phyloP scores from a whole-genome alignment of 2,797 vertebrate genomes.

The Sardinella longiceps region DNA sequence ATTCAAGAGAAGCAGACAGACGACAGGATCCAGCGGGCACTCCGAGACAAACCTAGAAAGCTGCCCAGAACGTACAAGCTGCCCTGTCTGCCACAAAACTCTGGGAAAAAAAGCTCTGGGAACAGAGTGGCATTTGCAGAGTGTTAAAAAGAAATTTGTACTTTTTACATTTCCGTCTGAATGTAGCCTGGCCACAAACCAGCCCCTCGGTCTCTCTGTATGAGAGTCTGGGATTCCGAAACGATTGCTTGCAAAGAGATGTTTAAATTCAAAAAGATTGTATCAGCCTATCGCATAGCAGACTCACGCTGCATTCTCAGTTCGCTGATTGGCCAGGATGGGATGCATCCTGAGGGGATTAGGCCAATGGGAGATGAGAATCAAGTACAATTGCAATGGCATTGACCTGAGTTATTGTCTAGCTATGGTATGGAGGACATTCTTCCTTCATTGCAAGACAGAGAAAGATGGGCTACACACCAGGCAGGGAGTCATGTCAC shows the following conservation, averaged over 20 bases:
- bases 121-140: background rate
- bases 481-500: background rate
- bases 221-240: too few relatives aligned
- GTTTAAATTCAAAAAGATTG: too few relatives aligned
- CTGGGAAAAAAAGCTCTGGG: background rate
- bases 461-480: background rate
- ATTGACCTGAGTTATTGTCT: background rate
- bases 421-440: background rate
- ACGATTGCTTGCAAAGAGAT: too few relatives aligned
- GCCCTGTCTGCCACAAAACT: background rate
- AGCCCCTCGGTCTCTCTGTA: too few relatives aligned
- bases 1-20: background rate
- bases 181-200: too few relatives aligned
- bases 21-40: background rate
- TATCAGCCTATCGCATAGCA: too few relatives aligned
- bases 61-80: slow-evolving; percentile 3
- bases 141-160: background rate
- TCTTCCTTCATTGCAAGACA: background rate
- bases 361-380: too few relatives aligned
- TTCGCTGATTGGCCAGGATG: too few relatives aligned
- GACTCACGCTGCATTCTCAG: too few relatives aligned
- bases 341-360: too few relatives aligned
- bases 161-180: background rate
- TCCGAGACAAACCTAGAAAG: background rate
- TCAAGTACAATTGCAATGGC: too few relatives aligned